Evolutionary conservation across 1,140 invertebrate species (phyloP).

Genomic region (Sitobion miscanthi): DNA sequence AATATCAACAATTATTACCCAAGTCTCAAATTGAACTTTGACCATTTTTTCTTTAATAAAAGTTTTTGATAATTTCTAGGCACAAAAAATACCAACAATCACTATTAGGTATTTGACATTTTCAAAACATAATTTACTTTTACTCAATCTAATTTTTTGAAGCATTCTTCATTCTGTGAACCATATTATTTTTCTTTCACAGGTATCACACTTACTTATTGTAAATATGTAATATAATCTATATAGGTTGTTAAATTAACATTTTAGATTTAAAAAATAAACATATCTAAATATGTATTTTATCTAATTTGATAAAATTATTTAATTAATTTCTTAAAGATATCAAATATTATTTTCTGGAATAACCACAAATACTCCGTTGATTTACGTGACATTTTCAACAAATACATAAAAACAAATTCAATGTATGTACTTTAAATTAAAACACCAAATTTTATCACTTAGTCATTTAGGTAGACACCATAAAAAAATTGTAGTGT

Average conservation of each 20-base stretch:
- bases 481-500: background rate
- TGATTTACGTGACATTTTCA: background rate
- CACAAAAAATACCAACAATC: background rate
- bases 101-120: background rate
- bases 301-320: background rate
- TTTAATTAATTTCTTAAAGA: background rate
- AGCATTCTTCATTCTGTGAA: background rate
- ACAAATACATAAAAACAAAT: background rate
- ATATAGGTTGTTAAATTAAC: background rate
- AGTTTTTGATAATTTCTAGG: no score
- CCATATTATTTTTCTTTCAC: background rate
- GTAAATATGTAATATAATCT: background rate
- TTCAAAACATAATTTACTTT: background rate
- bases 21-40: no score
- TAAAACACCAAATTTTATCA: background rate
- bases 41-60: no score
- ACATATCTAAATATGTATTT: background rate
- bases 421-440: background rate
- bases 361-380: background rate
- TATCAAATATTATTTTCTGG: background rate
- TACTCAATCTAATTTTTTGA: no score
- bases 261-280: background rate
- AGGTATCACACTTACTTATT: background rate
- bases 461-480: background rate
- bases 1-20: no score